Evolutionary conservation across 2,113 vertebrate species (phyloP), one percentile per base, ranked within the genome.

Genomic region (Ochotona curzoniae): DNA sequence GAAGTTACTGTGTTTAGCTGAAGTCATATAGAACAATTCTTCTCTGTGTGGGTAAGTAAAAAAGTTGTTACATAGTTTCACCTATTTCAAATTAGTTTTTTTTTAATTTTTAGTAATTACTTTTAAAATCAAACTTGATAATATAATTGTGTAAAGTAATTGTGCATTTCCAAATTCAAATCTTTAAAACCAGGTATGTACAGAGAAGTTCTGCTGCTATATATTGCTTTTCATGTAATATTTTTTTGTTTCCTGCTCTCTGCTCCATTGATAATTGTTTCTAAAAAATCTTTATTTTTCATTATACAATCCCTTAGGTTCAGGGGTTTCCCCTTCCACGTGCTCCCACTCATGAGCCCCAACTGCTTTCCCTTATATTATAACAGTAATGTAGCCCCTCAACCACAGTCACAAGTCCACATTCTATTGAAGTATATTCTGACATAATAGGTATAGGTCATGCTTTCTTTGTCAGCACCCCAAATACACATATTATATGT

Each of bases 111-210:
- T 75, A 94, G 7, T 20, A 7, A 60, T 75, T 90, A 23, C n/a
- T 80, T 91, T 93, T 79, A 14, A 74, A 83, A 75, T 86, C 93
- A 76, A 66, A 57, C 86, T 92, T 93, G 81, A 17, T 75, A 73
- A 89, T 75, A 61, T 57, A 76, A 76, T 92, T 80, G 57, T 75
- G 38, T 76, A 88, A 83, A 81, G 94, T 91, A 91, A 89, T 86
- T 89, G 63, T 23, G 74, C 10, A 0, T 71, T 95, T 86, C 75
- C 69, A 80, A 89, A 44, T 86, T 87, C 25, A 67, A 91, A 57
- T 93, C 15, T 79, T 80, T 8, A 75, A 75, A 93, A 93, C 47
- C 87, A 75, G 66, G 9, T 73, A 67, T 80, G 87, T 70, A 88
- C 25, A 30, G 57, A 95, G 25, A 94, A 82, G 20, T 73, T 32